phyloP scores from a whole-genome alignment of 2,113 vertebrate species.

The Indicator maculatus region DNA sequence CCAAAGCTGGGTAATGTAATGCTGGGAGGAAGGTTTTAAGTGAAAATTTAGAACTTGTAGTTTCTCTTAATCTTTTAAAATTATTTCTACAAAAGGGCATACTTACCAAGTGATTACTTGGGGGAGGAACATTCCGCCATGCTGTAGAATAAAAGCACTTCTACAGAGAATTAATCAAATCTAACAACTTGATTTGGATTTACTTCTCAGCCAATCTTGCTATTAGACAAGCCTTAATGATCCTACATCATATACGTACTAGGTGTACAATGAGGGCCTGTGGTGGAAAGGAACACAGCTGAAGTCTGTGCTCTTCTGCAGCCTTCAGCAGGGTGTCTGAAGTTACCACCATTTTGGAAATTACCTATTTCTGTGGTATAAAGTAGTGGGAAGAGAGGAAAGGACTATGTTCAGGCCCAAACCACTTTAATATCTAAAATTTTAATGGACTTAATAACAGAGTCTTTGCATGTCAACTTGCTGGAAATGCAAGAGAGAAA shows the following conservation, averaged over 20 bases:
- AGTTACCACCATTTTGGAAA: neutral
- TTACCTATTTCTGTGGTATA: neutral
- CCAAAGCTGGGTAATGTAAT: neutral
- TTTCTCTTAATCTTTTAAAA: neutral
- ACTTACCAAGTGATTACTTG: neutral
- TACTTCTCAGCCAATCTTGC: neutral
- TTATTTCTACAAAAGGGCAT: neutral
- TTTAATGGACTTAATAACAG: neutral
- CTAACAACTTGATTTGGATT: neutral
- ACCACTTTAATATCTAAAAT: neutral
- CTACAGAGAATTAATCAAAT: neutral
- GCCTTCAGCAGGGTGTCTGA: neutral
- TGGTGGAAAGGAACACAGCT: neutral
- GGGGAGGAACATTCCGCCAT: fast-evolving
- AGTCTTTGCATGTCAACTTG: neutral
- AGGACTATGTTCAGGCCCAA: neutral
- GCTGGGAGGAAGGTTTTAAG: neutral
- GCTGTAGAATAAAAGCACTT: neutral
- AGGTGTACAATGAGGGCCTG: neutral
- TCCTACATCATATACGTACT: fast-evolving
- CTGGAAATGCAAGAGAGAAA: neutral
- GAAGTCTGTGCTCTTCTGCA: neutral
- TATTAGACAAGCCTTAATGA: fast-evolving
- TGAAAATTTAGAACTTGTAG: neutral
- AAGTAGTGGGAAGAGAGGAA: neutral